A percentile compares a stretch with the other conserved stretches of the same genome.
phyloP scores from a whole-genome alignment of 2,797 vertebrate species.

The Hybognathus amarus region DNA sequence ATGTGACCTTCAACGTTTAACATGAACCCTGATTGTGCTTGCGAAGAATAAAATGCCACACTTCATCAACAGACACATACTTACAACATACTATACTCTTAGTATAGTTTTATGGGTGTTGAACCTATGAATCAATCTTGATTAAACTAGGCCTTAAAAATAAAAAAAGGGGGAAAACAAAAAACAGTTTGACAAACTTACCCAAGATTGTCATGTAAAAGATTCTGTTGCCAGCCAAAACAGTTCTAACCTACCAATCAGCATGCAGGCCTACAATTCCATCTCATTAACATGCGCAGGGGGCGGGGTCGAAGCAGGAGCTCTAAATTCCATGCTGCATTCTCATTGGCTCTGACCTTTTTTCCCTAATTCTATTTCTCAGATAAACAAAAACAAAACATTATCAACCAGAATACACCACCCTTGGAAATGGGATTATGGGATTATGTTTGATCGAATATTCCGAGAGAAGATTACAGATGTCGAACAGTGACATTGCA shows the following conservation, averaged over 20 bases:
- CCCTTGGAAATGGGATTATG: constrained; percentile 46
- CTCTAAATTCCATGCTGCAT: constrained; percentile 41
- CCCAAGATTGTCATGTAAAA: not conserved
- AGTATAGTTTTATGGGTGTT: not conserved
- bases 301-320: constrained; percentile 27
- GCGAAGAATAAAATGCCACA: not conserved
- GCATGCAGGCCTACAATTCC: constrained; percentile 25
- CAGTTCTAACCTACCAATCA: constrained; percentile 37
- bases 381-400: not conserved
- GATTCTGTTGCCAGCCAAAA: constrained; percentile 6
- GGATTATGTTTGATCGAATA: constrained; percentile 43
- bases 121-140: not conserved
- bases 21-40: not conserved
- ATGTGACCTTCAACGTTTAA: constrained; percentile 5
- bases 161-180: not conserved
- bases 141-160: constrained; percentile 15
- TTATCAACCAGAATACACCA: constrained; percentile 20
- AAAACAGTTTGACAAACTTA: not conserved
- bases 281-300: constrained; percentile 37
- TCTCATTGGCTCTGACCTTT: constrained; percentile 25
- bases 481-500: constrained; percentile 29
- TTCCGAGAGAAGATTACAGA: constrained; percentile 15
- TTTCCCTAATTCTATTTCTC: constrained; percentile 23
- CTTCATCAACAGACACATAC: not conserved
- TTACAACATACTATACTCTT: not conserved